Conservation (phyloP, 2,888 invertebrate species). For the Tricholauxania praeusta region DNA sequence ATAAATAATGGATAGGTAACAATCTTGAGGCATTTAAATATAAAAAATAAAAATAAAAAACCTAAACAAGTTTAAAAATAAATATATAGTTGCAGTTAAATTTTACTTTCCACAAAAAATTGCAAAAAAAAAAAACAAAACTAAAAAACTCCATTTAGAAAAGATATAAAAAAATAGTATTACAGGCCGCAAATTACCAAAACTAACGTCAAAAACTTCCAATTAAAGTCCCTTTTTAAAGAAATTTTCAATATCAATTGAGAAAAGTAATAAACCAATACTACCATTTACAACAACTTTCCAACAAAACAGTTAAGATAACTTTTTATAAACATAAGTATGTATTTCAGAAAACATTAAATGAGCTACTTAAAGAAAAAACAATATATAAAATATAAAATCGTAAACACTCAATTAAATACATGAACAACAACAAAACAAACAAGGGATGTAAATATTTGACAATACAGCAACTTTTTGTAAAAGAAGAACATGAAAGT, state of each 20-base stretch:
- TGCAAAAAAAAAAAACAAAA: constrained; percentile 41
- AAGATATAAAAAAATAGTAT: constrained; percentile 43
- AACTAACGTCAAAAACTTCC: constrained; percentile 34
- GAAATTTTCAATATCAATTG: constrained; percentile 43
- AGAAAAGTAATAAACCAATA: constrained; percentile 45
- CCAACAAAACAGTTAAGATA: constrained; percentile 38
- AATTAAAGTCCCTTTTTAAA: constrained; percentile 34
- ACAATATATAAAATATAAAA: constrained; percentile 35
- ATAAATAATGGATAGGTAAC: no score
- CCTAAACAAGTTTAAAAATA: background rate
- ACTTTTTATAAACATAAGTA: constrained; percentile 32
- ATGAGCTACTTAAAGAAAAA: constrained; percentile 20
- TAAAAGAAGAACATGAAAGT: constrained; percentile 24
- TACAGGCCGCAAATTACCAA: constrained; percentile 39
- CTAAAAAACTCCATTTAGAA: constrained; percentile 45
- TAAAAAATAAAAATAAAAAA: no score
- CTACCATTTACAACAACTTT: constrained; percentile 32
- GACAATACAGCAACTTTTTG: constrained; percentile 54
- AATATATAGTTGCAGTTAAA: constrained; percentile 13
- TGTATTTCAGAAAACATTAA: constrained; percentile 28
- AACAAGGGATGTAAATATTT: constrained; percentile 62
- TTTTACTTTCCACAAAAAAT: constrained; percentile 35
- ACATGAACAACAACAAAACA: constrained; percentile 44
- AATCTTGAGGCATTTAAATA: no score
- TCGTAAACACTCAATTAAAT: constrained; percentile 35